phyloP scores from a whole-genome alignment of 2,888 invertebrate species.

The Troides aeacus region DNA sequence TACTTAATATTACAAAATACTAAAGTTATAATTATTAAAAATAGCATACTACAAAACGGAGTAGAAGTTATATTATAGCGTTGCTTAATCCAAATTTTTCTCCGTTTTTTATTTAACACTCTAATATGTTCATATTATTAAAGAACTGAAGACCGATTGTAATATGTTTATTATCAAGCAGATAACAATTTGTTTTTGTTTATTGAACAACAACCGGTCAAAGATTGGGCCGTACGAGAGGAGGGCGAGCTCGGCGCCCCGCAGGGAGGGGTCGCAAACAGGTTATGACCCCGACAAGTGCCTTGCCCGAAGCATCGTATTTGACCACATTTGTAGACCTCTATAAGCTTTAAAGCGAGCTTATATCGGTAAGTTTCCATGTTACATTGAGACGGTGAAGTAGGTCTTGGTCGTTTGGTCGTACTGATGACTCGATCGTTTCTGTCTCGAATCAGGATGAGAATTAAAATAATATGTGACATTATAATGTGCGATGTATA shows the following conservation, averaged over 20 bases:
- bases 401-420: constrained; percentile 49
- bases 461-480: constrained; percentile 64
- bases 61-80: too few species aligned
- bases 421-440: constrained; percentile 57
- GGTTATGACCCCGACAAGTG: constrained; percentile 80
- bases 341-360: constrained; percentile 43
- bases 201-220: constrained; percentile 34
- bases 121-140: not conserved
- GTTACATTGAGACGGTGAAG: constrained; percentile 38
- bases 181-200: constrained; percentile 33
- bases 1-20: too few species aligned
- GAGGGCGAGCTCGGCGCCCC: constrained; percentile 60
- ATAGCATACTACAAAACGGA: too few species aligned
- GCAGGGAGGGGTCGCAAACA: constrained; percentile 78
- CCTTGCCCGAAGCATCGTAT: constrained; percentile 72
- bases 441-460: constrained; percentile 73
- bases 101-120: not conserved
- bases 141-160: constrained; percentile 18
- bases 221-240: constrained; percentile 67
- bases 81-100: not conserved
- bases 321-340: constrained; percentile 59
- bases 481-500: constrained; percentile 37
- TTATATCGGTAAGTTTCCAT: constrained; percentile 37
- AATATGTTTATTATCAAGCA: constrained; percentile 30
- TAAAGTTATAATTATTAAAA: too few species aligned